Percentiles rank a stretch among this genome's conserved stretches.
Conservation (phyloP, 2,888 invertebrate genomes). For the Abrostola triplasia region DNA sequence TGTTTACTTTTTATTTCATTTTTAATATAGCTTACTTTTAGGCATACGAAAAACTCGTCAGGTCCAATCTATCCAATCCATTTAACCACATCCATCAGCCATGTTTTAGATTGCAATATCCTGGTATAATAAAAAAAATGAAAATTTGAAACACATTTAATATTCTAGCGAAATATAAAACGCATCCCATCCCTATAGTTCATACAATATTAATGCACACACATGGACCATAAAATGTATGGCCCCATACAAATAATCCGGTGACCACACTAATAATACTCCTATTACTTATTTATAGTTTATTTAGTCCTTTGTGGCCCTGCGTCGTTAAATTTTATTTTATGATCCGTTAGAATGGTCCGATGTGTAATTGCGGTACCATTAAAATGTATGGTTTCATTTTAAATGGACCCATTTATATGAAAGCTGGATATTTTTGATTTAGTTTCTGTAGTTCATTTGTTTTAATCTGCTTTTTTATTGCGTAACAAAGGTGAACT, state of each 20-base stretch:
- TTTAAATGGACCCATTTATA: constrained; percentile 31
- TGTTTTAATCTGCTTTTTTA: neutral
- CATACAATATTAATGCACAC: constrained; percentile 54
- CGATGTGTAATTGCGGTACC: constrained; percentile 39
- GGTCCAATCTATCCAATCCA: too few species aligned
- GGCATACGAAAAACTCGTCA: too few species aligned
- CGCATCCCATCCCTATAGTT: constrained; percentile 8
- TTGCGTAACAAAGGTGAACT: neutral
- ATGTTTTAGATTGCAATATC: too few species aligned
- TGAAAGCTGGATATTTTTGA: constrained; percentile 14
- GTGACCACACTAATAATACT: constrained; percentile 45
- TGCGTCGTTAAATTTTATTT: constrained; percentile 59
- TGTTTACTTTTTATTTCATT: too few species aligned
- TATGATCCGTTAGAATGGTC: constrained; percentile 51
- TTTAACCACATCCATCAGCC: too few species aligned
- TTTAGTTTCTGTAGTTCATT: constrained; percentile 5
- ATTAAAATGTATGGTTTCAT: constrained; percentile 44
- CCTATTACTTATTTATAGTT: constrained; percentile 57
- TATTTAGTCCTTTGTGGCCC: constrained; percentile 55
- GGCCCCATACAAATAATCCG: constrained; percentile 45
- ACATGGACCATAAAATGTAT: constrained; percentile 52
- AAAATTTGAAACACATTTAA: neutral
- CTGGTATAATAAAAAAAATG: too few species aligned
- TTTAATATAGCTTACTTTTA: too few species aligned
- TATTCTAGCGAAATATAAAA: constrained; percentile 3